Evolutionary conservation across 2,888 invertebrate species (phyloP), one percentile per base, ranked within the genome.

Genomic region (Folsomia candida): DNA sequence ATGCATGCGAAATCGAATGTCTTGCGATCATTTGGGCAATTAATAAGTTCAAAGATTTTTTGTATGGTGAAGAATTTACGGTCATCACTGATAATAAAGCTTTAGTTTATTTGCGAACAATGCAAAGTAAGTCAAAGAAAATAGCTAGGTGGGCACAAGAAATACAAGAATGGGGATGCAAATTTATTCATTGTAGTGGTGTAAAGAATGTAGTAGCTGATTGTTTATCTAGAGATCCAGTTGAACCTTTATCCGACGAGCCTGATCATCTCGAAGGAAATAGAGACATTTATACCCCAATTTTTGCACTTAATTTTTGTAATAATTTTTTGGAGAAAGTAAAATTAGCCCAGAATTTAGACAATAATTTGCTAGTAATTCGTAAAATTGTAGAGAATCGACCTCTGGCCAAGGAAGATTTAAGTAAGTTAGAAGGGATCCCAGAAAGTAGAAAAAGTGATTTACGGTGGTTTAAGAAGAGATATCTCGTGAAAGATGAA

Each of bases 31-130:
- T 72, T 18, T 74, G 67, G 67, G n/a, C n/a, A n/a, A n/a, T n/a
- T n/a, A n/a, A n/a, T n/a, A n/a, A n/a, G n/a, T n/a, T n/a, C n/a
- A n/a, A 67, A 67, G 0, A 70, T 60, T 51, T 67, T 57, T 22
- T 57, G 57, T 57, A 6, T 11, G 57, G 57, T 11, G 57, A 57
- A 6, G 58, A 68, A 26, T 68, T 73, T 24, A 59, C 29, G n/a
- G 63, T 76, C n/a, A 37, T 68, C 11, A 76, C 76, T 1, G 76
- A 76, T 57, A 71, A 75, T 51, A 26, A 58, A 61, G 73, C 76
- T 0, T 2, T 76, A 1, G 51, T 6, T 14, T 76, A 75, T 63
- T 28, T 72, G 25, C 1, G 65, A 2, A 68, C 47, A 3, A 67
- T 68, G 51, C 66, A 65, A n/a, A 58, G 68, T 0, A 59, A 58